These are phyloP conservation scores for Chrysochloris asiatica DNA, from an alignment of 2,113 vertebrate species.

Conservation along the genomic window DNA sequence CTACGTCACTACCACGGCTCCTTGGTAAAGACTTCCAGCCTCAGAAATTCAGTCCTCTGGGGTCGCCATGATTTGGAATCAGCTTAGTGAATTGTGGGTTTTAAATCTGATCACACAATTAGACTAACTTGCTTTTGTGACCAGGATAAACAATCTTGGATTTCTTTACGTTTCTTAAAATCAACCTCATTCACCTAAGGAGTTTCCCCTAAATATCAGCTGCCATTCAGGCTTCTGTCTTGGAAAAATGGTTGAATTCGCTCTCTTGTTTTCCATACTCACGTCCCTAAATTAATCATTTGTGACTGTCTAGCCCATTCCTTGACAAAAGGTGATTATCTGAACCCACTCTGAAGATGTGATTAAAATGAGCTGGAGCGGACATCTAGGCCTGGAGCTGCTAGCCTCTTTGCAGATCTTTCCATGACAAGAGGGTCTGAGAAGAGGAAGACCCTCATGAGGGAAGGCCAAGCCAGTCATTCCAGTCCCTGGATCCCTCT, in stretches of 20 bases:
- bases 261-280: background rate
- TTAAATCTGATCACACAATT: too few species aligned
- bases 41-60: background rate
- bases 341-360: background rate
- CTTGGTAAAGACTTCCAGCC: too few species aligned
- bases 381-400: background rate
- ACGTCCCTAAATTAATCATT: background rate
- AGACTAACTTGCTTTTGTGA: background rate
- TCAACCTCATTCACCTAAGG: background rate
- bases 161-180: background rate
- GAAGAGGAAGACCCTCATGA: too few species aligned
- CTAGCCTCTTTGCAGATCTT: background rate
- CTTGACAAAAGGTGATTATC: background rate
- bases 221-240: background rate
- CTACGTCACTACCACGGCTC: too few species aligned
- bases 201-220: background rate
- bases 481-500: background rate
- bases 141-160: background rate
- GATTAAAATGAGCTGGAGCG: background rate
- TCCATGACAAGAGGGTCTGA: background rate
- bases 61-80: too few species aligned
- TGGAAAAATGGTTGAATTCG: background rate
- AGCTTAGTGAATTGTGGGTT: too few species aligned
- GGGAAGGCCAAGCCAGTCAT: background rate
- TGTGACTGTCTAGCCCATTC: background rate